These are phyloP conservation scores for Hyperoplus lanceolatus DNA, from an alignment of 2,797 vertebrate genomes.

Conservation along the genomic window DNA sequence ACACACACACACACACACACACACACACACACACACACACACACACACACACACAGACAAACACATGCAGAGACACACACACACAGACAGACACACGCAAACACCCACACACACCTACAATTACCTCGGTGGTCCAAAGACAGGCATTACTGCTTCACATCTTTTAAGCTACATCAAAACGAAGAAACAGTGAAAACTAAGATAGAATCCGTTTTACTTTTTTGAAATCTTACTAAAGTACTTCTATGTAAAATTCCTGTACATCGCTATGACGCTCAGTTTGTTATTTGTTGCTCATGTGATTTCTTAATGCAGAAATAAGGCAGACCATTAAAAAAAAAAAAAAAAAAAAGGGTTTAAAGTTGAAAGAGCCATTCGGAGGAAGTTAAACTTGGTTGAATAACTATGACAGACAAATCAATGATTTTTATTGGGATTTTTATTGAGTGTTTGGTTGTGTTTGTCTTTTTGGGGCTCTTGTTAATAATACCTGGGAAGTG, in stretches of 20 bases:
- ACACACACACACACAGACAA: no score
- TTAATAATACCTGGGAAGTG: conserved; percentile 71
- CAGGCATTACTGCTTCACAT: conserved; percentile 80
- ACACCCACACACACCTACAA: conserved; percentile 74
- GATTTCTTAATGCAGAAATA: conserved; percentile 77
- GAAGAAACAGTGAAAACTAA: conserved; percentile 72
- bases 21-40: no score
- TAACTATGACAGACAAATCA: conserved; percentile 80
- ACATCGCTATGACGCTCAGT: conserved; percentile 73
- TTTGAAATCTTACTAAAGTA: conserved; percentile 70
- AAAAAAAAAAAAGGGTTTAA: conserved; percentile 44
- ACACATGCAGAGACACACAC: no score
- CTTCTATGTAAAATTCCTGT: conserved; percentile 74
- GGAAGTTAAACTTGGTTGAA: conserved; percentile 62
- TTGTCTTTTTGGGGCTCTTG: conserved; percentile 69
- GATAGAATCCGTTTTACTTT: conserved; percentile 65
- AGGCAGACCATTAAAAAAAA: conserved; percentile 53
- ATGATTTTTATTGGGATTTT: conserved; percentile 78
- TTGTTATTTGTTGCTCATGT: conserved; percentile 79
- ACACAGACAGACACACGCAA: no score
- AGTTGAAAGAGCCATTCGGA: conserved; percentile 76
- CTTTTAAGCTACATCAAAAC: conserved; percentile 78
- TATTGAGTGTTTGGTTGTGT: conserved; percentile 75
- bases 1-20: conserved; percentile 26
- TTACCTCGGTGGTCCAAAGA: conserved; percentile 86